Conservation (phyloP, 1,140 invertebrate species). For the Brachionus sp. region DNA sequence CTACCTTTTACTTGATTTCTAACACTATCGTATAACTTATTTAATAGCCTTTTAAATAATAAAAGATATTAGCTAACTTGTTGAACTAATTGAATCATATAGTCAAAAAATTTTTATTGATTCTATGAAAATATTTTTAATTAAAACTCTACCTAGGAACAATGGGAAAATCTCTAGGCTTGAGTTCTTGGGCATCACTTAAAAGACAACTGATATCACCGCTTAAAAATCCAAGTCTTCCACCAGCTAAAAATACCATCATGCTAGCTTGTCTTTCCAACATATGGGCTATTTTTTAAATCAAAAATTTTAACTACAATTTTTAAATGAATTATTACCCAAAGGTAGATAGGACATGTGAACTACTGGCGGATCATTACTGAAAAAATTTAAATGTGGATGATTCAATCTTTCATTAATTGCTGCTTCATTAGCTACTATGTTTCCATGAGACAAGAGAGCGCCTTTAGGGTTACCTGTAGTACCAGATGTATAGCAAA, state of each 20-base stretch:
- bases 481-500: slow-evolving; percentile 94
- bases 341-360: slow-evolving; percentile 45
- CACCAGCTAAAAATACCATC: slow-evolving; percentile 25
- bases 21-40: slow-evolving; percentile 67
- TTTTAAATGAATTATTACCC: neutral
- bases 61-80: too few relatives aligned
- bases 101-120: too few relatives aligned
- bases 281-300: neutral
- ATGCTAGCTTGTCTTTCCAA: slow-evolving; percentile 21
- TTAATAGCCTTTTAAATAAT: slow-evolving; percentile 67
- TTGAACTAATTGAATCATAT: too few relatives aligned
- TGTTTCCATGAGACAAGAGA: slow-evolving; percentile 88
- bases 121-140: neutral
- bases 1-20: slow-evolving; percentile 14
- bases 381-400: slow-evolving; percentile 4
- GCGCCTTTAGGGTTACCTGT: slow-evolving; percentile 93
- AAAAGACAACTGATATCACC: slow-evolving; percentile 83
- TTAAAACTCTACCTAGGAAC: slow-evolving; percentile 66
- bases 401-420: slow-evolving; percentile 20
- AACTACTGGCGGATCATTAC: neutral
- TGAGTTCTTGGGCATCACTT: slow-evolving; percentile 86
- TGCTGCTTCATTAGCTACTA: slow-evolving; percentile 54
- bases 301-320: neutral
- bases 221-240: slow-evolving; percentile 78
- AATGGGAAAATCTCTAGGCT: slow-evolving; percentile 86